Conservation (phyloP, 2,113 vertebrate genomes). For the Arenaria interpres region DNA sequence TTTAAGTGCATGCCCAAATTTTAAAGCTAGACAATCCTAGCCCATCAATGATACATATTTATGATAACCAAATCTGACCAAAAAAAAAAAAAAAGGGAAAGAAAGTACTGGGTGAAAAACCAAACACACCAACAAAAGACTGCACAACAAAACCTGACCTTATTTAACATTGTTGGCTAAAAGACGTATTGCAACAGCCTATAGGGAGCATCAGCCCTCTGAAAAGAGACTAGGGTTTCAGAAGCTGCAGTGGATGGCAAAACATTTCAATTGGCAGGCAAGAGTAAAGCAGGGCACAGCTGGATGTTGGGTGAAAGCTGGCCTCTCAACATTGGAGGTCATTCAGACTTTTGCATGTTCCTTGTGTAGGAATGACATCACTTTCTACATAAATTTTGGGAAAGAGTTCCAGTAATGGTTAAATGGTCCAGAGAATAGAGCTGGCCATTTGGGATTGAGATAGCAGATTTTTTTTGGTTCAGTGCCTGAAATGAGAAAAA, state of each 20-base stretch:
- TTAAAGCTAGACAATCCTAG: background rate
- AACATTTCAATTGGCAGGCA: background rate
- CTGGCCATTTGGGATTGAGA: background rate
- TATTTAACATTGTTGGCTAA: background rate
- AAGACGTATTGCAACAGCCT: background rate
- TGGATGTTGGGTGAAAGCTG: background rate
- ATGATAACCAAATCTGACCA: background rate
- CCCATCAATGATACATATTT: background rate
- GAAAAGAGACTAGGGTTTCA: background rate
- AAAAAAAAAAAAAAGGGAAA: background rate
- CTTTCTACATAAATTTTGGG: background rate
- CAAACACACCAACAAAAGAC: background rate
- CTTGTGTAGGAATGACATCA: background rate
- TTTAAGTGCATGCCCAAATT: background rate
- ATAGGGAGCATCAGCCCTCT: background rate
- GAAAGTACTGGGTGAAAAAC: background rate
- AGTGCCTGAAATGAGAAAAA: background rate
- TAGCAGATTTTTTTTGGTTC: background rate
- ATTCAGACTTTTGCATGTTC: background rate
- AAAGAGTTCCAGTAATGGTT: background rate
- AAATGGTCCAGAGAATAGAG: background rate
- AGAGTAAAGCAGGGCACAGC: background rate
- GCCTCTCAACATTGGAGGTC: background rate
- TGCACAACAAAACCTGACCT: background rate
- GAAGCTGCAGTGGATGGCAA: background rate